phyloP scores from a whole-genome alignment of 2,797 vertebrate genomes.

The Lepus townsendii region DNA sequence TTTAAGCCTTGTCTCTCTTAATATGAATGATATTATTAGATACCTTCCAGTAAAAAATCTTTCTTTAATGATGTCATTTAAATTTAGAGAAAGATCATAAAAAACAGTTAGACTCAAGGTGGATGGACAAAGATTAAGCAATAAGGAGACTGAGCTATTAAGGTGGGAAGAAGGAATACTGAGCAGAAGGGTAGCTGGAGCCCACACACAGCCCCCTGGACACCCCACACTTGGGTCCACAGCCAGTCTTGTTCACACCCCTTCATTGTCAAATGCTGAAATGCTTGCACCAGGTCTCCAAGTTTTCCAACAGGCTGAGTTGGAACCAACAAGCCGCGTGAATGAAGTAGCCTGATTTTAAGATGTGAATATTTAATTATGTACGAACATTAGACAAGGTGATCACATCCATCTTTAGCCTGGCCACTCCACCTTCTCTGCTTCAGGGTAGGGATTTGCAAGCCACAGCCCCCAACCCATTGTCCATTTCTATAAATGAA shows the following conservation, averaged over 20 bases:
- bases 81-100: slow-evolving; percentile 58
- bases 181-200: background rate
- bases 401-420: background rate
- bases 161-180: background rate
- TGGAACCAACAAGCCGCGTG: background rate
- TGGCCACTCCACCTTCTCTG: background rate
- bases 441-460: background rate
- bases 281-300: background rate
- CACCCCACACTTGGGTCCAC: background rate
- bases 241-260: background rate
- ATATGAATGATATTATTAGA: slow-evolving; percentile 29
- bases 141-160: background rate
- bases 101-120: slow-evolving; percentile 20
- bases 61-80: slow-evolving; percentile 50
- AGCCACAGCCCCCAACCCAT: background rate
- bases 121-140: background rate
- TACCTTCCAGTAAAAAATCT: slow-evolving; percentile 33
- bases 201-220: background rate
- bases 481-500: background rate
- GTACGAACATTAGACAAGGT: background rate
- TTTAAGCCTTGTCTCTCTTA: slow-evolving; percentile 40
- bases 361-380: background rate
- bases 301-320: background rate
- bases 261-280: background rate
- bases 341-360: background rate